Conservation (phyloP, 2,113 vertebrate genomes). For the Pungitius pungitius region DNA sequence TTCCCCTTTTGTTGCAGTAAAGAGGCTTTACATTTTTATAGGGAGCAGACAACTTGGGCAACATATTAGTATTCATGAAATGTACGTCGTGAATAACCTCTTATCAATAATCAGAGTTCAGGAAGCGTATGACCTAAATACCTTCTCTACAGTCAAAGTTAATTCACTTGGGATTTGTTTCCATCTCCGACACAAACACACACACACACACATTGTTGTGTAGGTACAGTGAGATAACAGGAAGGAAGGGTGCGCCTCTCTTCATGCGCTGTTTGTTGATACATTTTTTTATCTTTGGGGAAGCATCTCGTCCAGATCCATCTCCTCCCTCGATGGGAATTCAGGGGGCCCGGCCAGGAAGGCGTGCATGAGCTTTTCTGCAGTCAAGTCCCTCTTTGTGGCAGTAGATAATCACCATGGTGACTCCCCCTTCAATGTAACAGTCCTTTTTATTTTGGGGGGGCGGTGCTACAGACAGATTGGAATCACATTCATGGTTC, state of each 20-base stretch:
- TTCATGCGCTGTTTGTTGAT: slow-evolving; percentile 71
- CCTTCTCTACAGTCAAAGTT: neutral
- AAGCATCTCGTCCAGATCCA: slow-evolving; percentile 57
- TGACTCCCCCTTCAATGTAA: slow-evolving; percentile 40
- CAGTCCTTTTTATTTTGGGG: slow-evolving; percentile 38
- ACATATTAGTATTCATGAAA: slow-evolving; percentile 11
- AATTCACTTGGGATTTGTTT: slow-evolving; percentile 27
- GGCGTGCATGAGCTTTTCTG: slow-evolving; percentile 37
- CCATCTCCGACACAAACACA: slow-evolving; percentile 6
- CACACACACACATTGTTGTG: slow-evolving; percentile 12
- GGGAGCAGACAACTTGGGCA: neutral
- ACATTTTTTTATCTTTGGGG: slow-evolving; percentile 75
- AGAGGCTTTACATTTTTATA: slow-evolving; percentile 29
- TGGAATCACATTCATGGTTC: slow-evolving; percentile 42
- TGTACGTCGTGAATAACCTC: slow-evolving; percentile 19
- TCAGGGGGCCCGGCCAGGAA: slow-evolving; percentile 65
- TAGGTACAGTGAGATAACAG: slow-evolving; percentile 66
- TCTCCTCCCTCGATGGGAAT: slow-evolving; percentile 73
- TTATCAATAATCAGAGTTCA: slow-evolving; percentile 46
- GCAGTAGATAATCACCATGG: slow-evolving; percentile 64
- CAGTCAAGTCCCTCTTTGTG: slow-evolving; percentile 37
- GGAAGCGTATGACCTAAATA: slow-evolving; percentile 31
- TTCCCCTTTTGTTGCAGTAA: neutral
- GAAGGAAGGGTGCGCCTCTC: slow-evolving; percentile 75
- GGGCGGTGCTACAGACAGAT: slow-evolving; percentile 41